A percentile compares a stretch with the other conserved stretches of the same genome.
Conservation (phyloP, 2,113 vertebrate genomes). For the Thamnaconus septentrionalis region DNA sequence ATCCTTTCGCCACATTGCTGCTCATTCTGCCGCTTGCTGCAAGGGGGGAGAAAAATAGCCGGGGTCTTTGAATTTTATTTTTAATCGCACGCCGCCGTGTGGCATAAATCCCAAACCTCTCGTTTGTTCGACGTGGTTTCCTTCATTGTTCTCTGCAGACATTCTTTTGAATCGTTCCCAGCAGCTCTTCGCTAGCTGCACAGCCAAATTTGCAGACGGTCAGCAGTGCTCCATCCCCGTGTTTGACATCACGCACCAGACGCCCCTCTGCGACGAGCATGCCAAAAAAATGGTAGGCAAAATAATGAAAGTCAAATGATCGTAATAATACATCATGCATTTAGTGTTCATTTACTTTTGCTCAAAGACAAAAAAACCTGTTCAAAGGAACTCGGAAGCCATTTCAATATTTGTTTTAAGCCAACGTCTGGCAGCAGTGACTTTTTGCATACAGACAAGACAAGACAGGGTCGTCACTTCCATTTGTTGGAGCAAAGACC, state of each 20-base stretch:
- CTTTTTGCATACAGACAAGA: not conserved
- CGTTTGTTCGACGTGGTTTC: conserved; percentile 44
- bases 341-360: no score
- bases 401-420: no score
- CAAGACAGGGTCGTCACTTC: not conserved
- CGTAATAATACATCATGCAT: no score
- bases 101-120: not conserved
- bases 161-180: conserved; percentile 96
- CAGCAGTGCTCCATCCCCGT: conserved; percentile 98
- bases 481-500: not conserved
- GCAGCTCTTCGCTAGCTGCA: conserved; percentile 99
- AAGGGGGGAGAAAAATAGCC: not conserved
- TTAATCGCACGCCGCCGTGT: not conserved
- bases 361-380: no score
- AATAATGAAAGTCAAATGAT: not conserved
- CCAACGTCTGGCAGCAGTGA: not conserved
- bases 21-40: not conserved
- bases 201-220: conserved; percentile 97
- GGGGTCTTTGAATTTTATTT: not conserved
- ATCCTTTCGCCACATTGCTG: conserved; percentile 76
- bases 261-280: conserved; percentile 97
- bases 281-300: conserved; percentile 98
- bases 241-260: conserved; percentile 98
- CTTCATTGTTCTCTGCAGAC: conserved; percentile 84
- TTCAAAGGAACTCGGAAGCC: no score